Evolutionary conservation across 2,888 invertebrate species (phyloP).

Genomic region (Patella ulyssiponensis): DNA sequence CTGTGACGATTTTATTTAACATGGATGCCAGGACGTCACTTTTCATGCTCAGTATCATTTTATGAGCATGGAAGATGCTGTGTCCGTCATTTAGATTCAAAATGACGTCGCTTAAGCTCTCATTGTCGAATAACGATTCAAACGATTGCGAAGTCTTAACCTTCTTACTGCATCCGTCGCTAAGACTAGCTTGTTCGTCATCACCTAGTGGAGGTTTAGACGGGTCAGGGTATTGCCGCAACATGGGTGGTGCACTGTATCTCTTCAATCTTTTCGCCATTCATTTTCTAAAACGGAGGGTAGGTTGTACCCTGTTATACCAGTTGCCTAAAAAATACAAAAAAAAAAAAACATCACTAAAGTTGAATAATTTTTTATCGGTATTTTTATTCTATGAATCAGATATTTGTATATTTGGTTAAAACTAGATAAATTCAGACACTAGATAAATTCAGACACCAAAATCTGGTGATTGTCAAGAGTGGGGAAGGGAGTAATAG

Average conservation of each 20-base stretch:
- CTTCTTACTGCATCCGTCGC: conserved; percentile 51
- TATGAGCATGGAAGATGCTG: conserved; percentile 60
- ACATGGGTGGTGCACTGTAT: conserved; percentile 49
- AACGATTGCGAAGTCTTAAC: conserved; percentile 64
- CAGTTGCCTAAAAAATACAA: neutral
- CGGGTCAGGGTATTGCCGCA: conserved; percentile 47
- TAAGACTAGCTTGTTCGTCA: conserved; percentile 39
- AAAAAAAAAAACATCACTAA: neutral
- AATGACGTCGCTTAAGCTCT: conserved; percentile 59
- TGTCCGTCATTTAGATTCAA: conserved; percentile 60
- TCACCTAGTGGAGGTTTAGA: conserved; percentile 55
- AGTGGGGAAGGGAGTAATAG: too few species aligned
- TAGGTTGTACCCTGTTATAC: neutral
- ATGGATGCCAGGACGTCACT: conserved; percentile 58
- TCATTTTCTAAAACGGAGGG: conserved; percentile 7
- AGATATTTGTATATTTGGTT: too few species aligned
- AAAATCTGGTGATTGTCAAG: too few species aligned
- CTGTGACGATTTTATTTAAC: conserved; percentile 47
- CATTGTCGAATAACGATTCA: conserved; percentile 62
- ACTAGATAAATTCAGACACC: too few species aligned
- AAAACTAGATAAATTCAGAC: too few species aligned
- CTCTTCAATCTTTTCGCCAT: conserved; percentile 48
- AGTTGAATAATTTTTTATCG: too few species aligned
- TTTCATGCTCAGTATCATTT: conserved; percentile 63
- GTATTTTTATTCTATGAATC: too few species aligned